phyloP scores from a whole-genome alignment of 2,888 invertebrate species.

The Pecten maximus region DNA sequence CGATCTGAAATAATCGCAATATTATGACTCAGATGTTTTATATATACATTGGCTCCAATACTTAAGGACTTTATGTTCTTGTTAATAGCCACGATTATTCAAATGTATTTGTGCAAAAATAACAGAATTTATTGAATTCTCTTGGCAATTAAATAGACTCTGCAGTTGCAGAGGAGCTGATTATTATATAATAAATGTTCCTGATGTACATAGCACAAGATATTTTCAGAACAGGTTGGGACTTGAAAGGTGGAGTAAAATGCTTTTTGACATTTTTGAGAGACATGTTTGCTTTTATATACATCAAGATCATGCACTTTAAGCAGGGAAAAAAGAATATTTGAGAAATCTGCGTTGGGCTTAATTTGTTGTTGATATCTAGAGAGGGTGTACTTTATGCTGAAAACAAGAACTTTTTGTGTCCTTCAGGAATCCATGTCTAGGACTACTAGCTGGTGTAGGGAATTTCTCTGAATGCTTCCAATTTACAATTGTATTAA shows the following conservation, averaged over 20 bases:
- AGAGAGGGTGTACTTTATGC: too few species aligned
- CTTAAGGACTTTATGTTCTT: background rate
- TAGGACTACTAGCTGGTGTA: too few species aligned
- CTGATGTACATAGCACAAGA: background rate
- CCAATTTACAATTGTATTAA: too few species aligned
- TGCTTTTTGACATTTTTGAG: too few species aligned
- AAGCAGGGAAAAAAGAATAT: too few species aligned
- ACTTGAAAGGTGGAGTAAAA: background rate
- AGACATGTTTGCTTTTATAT: too few species aligned
- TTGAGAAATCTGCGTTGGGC: too few species aligned
- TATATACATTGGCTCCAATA: background rate
- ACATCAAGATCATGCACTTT: too few species aligned
- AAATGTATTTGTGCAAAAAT: background rate
- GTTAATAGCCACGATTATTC: background rate
- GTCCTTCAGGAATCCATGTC: too few species aligned
- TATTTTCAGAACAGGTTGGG: background rate
- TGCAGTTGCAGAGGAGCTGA: background rate
- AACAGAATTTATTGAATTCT: background rate
- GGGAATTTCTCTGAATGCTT: too few species aligned
- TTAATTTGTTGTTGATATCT: too few species aligned
- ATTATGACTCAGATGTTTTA: constrained; percentile 15
- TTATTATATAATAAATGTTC: background rate
- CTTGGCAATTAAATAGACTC: background rate
- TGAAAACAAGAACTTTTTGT: too few species aligned
- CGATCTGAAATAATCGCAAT: background rate